Evolutionary conservation across 2,113 vertebrate species (phyloP).

Genomic region (Chloebia gouldiae): DNA sequence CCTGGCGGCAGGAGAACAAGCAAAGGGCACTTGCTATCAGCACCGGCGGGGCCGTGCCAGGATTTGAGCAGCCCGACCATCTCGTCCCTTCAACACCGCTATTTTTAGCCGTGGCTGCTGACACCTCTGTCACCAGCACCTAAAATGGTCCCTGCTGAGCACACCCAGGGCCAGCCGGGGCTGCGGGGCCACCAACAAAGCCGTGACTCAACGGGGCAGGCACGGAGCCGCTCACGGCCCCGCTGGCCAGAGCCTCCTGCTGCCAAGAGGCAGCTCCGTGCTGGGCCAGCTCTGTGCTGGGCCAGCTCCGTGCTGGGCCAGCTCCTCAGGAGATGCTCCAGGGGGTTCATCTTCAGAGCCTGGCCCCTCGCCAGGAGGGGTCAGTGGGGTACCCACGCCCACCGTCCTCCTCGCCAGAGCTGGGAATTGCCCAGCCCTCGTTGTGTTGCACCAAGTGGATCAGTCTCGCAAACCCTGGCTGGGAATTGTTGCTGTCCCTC

Average conservation of each 20-base stretch:
- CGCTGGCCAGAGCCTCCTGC: accelerated
- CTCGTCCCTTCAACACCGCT: neutral
- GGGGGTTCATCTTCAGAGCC: neutral
- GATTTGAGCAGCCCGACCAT: neutral
- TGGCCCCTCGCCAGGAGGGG: neutral
- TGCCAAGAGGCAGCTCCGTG: neutral
- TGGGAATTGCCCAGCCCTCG: neutral
- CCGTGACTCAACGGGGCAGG: neutral
- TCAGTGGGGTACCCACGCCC: accelerated
- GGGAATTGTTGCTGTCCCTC: neutral
- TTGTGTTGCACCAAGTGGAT: too few relatives aligned
- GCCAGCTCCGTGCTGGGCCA: neutral
- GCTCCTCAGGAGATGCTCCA: neutral
- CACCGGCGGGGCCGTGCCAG: neutral
- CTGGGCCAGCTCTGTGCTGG: neutral
- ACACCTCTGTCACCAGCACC: slow-evolving; percentile 13
- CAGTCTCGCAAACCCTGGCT: too few relatives aligned
- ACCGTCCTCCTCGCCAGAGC: neutral
- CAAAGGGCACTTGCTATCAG: neutral
- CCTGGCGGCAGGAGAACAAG: neutral
- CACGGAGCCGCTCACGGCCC: neutral
- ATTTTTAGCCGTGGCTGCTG: slow-evolving; percentile 29
- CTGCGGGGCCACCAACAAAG: neutral
- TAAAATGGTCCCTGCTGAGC: neutral
- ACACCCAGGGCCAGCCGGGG: accelerated